Conservation (phyloP, 2,113 vertebrate species). For the Gobio gobio region DNA sequence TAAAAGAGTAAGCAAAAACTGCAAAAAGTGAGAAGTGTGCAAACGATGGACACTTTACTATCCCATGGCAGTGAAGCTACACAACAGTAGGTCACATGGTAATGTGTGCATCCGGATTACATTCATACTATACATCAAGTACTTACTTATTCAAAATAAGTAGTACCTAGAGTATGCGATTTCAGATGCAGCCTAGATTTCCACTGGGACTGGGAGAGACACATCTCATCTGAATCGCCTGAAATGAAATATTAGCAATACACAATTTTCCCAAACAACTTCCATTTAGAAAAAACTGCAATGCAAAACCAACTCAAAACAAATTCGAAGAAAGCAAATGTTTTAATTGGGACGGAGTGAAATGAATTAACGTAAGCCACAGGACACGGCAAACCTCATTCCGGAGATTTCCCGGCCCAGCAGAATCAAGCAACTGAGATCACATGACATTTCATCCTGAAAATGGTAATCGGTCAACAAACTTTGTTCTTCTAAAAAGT, state of each 20-base stretch:
- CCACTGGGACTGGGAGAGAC: neutral
- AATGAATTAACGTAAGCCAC: conserved; percentile 35
- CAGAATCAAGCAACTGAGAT: conserved; percentile 12
- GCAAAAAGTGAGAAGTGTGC: too few relatives aligned
- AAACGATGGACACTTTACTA: too few relatives aligned
- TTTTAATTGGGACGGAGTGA: conserved; percentile 55
- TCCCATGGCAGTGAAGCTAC: too few relatives aligned
- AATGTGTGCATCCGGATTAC: too few relatives aligned
- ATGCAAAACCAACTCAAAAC: neutral
- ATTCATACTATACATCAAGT: too few relatives aligned
- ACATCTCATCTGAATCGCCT: neutral
- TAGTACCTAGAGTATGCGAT: too few relatives aligned
- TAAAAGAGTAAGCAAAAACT: too few relatives aligned
- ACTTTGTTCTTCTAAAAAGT: conserved; percentile 28
- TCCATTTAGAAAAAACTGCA: neutral
- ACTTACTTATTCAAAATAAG: too few relatives aligned
- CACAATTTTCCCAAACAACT: neutral
- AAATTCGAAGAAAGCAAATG: conserved; percentile 36
- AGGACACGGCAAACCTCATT: neutral
- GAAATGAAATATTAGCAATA: neutral
- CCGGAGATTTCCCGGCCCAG: neutral
- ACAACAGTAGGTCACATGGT: too few relatives aligned
- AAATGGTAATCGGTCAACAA: neutral
- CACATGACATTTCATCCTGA: neutral
- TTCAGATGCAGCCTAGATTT: neutral